A percentile compares a stretch with the other conserved stretches of the same genome.
Conservation (phyloP, 2,113 vertebrate genomes). For the Perca schrenkii region DNA sequence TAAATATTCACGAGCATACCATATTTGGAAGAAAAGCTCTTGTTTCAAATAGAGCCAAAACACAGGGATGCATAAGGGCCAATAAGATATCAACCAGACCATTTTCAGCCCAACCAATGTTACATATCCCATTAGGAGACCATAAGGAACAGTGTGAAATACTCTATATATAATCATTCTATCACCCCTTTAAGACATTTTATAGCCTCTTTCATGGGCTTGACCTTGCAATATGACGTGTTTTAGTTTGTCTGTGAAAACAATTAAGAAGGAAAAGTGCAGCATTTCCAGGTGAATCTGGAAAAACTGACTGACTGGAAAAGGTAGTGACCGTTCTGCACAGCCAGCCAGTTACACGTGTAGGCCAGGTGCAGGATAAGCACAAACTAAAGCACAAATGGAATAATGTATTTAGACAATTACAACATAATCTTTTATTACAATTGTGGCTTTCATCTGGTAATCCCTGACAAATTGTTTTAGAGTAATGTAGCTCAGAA, state of each 20-base stretch:
- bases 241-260: slow-evolving; percentile 16
- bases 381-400: background rate
- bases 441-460: background rate
- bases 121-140: no score
- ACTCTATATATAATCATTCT: no score
- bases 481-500: background rate
- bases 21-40: no score
- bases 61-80: no score
- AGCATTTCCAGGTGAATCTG: slow-evolving; percentile 11
- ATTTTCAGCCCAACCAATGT: no score
- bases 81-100: no score
- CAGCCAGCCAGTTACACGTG: background rate
- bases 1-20: no score
- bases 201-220: background rate
- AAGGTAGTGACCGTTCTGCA: background rate
- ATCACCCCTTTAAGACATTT: no score
- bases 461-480: slow-evolving; percentile 17
- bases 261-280: slow-evolving; percentile 5
- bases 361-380: background rate
- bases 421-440: slow-evolving; percentile 13
- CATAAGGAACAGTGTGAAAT: no score
- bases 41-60: no score
- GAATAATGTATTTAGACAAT: slow-evolving; percentile 7
- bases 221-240: background rate
- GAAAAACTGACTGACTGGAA: slow-evolving; percentile 1